Base-by-base conservation (phyloP, 1,140 invertebrate species). In the Tetragonula clypearis region DNA sequence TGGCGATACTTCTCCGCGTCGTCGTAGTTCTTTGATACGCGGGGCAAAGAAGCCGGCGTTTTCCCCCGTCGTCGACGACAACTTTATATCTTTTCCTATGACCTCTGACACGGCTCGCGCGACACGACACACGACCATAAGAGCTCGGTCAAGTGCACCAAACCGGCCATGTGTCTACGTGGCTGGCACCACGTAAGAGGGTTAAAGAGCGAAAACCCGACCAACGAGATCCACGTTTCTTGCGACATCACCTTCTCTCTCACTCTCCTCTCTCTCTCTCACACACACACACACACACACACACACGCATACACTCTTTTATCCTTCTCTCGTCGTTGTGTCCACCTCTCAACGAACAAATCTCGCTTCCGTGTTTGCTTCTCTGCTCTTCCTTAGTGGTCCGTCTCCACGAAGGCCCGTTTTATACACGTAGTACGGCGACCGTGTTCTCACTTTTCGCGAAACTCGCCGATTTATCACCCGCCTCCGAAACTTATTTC, bases 391-490 rank as follows among this genome's bases (percentile, higher is more conserved):
- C 0, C 35, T 9, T 26, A 15, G 30, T 68, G 66, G 26, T 5
- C 19, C 19, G 55, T 21, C 26, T 21, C 49, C 23, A 79, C n/a
- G 17, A n/a, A 35, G 62, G 19, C 73, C 76, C 82, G 60, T 75
- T 69, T 76, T 76, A 55, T 35, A 75, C 80, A 55, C 85, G 35
- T 78, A 55, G n/a, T 65, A 26, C 17, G 19, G 78, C 66, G 19
- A 60, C 41, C 21, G 74, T 77, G 72, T 85, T 88, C 85, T 85
- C 82, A 53, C 85, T 87, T 84, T 58, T 73, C 82, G 84, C 87
- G 62, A 80, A 56, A 62, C 80, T 73, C 79, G 65, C 85, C 86
- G 82, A 90, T 92, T 92, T 89, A 90, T 91, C 87, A 91, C 85
- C 69, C 72, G 53, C 78, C n/a, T 56, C 68, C 15, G 12, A 84